A percentile compares a stretch with the other conserved stretches of the same genome.
Conservation (phyloP, 1,140 invertebrate species). For the Zaprionus tsacasi region DNA sequence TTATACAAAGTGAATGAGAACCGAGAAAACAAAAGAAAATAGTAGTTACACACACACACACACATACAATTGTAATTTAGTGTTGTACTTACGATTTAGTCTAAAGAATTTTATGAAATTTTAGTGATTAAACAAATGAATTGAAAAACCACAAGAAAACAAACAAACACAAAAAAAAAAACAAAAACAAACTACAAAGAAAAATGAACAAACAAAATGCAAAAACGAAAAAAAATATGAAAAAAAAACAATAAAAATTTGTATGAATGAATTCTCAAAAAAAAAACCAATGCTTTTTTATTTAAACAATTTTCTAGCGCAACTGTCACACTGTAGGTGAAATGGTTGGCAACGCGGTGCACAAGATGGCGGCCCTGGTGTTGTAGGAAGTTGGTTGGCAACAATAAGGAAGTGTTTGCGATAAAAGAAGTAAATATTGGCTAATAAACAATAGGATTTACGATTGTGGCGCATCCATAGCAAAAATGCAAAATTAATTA, state of each 20-base stretch:
- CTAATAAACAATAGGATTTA: constrained; percentile 27
- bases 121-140: constrained; percentile 81
- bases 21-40: constrained; percentile 43
- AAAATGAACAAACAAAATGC: constrained; percentile 57
- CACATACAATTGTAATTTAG: constrained; percentile 82
- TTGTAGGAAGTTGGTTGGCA: not conserved
- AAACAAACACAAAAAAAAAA: constrained; percentile 37
- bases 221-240: constrained; percentile 59
- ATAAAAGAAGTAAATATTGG: constrained; percentile 21
- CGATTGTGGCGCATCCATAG: not conserved
- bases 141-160: constrained; percentile 61
- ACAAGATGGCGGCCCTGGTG: not conserved
- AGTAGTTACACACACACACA: constrained; percentile 78
- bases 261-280: constrained; percentile 78
- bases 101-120: constrained; percentile 83
- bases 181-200: constrained; percentile 53
- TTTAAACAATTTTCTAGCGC: constrained; percentile 15
- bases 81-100: constrained; percentile 80
- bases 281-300: constrained; percentile 51
- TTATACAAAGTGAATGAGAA: constrained; percentile 59
- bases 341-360: constrained; percentile 14
- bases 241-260: constrained; percentile 80
- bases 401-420: constrained; percentile 26
- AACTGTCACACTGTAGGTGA: not conserved
- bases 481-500: constrained; percentile 55